Evolutionary conservation across 2,797 vertebrate species (phyloP).

Genomic region (Anniella stebbinsi): DNA sequence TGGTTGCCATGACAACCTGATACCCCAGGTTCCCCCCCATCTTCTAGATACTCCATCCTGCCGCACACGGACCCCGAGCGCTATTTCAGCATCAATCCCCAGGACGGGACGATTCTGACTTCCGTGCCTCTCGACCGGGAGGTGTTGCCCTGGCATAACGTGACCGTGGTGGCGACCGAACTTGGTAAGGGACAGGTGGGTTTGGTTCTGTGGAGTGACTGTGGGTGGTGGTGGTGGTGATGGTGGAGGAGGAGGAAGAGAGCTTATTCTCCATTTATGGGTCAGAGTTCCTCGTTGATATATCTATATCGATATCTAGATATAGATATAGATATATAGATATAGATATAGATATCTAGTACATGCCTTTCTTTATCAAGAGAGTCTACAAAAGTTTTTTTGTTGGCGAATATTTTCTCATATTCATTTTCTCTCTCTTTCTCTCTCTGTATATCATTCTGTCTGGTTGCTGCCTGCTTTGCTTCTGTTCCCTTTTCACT

Average conservation of each 20-base stretch:
- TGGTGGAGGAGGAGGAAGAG: not conserved
- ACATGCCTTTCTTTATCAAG: not conserved
- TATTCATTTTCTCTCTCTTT: not conserved
- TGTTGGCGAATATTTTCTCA: not conserved
- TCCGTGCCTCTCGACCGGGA: constrained; percentile 89
- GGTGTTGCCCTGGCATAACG: constrained; percentile 89
- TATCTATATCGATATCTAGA: not conserved
- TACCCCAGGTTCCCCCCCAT: constrained; percentile 38
- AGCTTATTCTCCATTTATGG: not conserved
- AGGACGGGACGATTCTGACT: constrained; percentile 88
- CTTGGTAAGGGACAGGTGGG: constrained; percentile 81
- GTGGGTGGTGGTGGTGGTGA: not conserved
- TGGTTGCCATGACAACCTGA: constrained; percentile 39
- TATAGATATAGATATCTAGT: too few species aligned
- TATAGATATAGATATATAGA: not conserved
- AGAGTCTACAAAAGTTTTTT: not conserved
- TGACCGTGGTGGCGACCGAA: constrained; percentile 90
- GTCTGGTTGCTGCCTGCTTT: not conserved
- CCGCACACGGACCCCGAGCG: constrained; percentile 89
- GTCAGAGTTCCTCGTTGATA: not conserved
- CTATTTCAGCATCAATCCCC: constrained; percentile 88
- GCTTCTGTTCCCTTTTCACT: not conserved
- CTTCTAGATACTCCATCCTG: constrained; percentile 89
- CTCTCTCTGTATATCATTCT: not conserved
- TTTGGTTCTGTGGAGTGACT: not conserved